Conservation (phyloP, 2,888 invertebrate genomes). For the Horisme vitalbata region DNA sequence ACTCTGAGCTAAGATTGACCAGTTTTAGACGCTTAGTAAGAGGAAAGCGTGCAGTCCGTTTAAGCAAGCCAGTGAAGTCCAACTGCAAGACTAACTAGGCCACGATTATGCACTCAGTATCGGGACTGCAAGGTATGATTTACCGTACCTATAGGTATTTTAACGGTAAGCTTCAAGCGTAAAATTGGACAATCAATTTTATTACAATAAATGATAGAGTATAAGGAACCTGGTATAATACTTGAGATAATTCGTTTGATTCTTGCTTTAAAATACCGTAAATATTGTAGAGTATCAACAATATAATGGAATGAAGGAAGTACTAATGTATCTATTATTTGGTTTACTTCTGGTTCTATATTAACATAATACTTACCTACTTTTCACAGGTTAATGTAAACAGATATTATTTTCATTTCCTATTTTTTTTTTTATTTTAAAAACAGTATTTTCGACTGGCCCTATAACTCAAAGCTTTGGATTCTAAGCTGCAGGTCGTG, state of each 20-base stretch:
- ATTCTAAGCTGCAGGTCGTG: too few species aligned
- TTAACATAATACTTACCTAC: too few species aligned
- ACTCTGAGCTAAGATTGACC: too few species aligned
- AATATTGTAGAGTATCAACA: neutral
- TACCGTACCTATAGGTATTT: constrained; percentile 34
- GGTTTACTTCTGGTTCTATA: too few species aligned
- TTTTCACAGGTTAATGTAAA: too few species aligned
- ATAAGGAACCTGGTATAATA: constrained; percentile 21
- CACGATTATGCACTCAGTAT: constrained; percentile 34
- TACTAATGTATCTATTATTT: too few species aligned
- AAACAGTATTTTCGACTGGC: too few species aligned
- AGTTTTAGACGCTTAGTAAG: too few species aligned
- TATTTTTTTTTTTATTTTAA: too few species aligned
- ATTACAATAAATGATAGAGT: constrained; percentile 39
- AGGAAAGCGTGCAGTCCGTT: neutral
- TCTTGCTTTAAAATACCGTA: constrained; percentile 11
- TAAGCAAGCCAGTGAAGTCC: constrained; percentile 1
- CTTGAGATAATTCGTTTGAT: constrained; percentile 22
- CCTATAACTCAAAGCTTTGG: too few species aligned
- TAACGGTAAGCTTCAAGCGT: constrained; percentile 37
- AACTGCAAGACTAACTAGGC: constrained; percentile 29
- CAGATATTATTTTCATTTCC: too few species aligned
- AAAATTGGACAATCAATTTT: constrained; percentile 39
- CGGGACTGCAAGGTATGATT: constrained; percentile 31
- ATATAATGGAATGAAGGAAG: constrained; percentile 6